phyloP scores from a whole-genome alignment of 2,113 vertebrate genomes.

The Amphiprion ocellaris region DNA sequence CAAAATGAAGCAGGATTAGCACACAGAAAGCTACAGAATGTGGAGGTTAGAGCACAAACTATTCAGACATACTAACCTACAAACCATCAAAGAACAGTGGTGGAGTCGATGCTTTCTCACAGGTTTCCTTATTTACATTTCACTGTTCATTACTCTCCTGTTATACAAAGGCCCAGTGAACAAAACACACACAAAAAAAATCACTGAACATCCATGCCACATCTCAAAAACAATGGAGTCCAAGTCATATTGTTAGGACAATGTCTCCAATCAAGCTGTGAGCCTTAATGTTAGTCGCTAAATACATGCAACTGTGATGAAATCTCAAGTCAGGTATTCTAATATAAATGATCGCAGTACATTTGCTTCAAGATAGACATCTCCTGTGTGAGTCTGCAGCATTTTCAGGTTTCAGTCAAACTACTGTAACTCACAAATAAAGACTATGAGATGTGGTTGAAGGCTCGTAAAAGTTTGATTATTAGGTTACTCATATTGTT shows the following conservation, averaged over 20 bases:
- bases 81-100: neutral
- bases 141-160: neutral
- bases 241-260: too few species aligned
- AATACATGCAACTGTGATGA: too few species aligned
- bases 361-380: too few species aligned
- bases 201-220: neutral
- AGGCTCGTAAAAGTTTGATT: too few species aligned
- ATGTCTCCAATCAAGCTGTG: too few species aligned
- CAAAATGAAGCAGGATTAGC: constrained; percentile 15
- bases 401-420: neutral
- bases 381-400: too few species aligned
- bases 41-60: neutral
- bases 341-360: too few species aligned
- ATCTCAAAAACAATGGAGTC: neutral
- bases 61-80: neutral
- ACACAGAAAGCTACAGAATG: constrained; percentile 6
- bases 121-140: constrained; percentile 18
- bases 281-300: too few species aligned
- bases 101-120: neutral
- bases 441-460: neutral
- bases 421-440: neutral
- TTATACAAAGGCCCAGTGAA: neutral
- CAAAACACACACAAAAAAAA: neutral
- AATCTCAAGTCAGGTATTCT: too few species aligned
- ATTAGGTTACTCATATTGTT: too few species aligned